These are phyloP conservation scores for Anastatus disparis DNA, from an alignment of 1,140 invertebrate species.

Conservation along the genomic window DNA sequence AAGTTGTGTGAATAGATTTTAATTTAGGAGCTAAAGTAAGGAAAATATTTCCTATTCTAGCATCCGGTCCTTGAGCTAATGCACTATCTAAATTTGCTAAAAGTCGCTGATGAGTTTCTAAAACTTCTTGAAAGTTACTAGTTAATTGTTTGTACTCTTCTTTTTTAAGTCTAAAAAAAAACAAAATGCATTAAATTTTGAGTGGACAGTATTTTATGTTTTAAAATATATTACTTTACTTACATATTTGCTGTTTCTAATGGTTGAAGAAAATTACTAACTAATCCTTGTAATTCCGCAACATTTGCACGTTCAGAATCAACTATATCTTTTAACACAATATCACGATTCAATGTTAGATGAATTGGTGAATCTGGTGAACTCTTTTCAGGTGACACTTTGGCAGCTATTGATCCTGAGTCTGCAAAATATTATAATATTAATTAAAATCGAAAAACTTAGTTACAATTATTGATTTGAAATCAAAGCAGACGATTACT, in stretches of 20 bases:
- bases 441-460: no score
- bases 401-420: constrained; percentile 64
- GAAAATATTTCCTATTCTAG: constrained; percentile 92
- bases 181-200: constrained; percentile 11
- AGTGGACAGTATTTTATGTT: background rate
- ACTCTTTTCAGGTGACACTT: constrained; percentile 74
- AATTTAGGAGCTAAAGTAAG: constrained; percentile 86
- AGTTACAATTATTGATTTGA: no score
- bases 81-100: constrained; percentile 82
- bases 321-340: constrained; percentile 92
- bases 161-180: constrained; percentile 76
- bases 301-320: constrained; percentile 93
- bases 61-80: constrained; percentile 75
- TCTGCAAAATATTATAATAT: constrained; percentile 57
- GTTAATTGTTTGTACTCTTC: constrained; percentile 88
- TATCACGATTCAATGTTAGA: constrained; percentile 76
- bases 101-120: constrained; percentile 84
- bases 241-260: constrained; percentile 87
- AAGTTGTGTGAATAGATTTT: constrained; percentile 86
- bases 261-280: constrained; percentile 86
- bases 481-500: background rate
- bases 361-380: constrained; percentile 65
- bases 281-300: constrained; percentile 84
- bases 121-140: constrained; percentile 88
- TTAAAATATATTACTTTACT: constrained; percentile 60